Evolutionary conservation across 2,888 invertebrate species (phyloP).

Genomic region (Hymenopus coronatus): DNA sequence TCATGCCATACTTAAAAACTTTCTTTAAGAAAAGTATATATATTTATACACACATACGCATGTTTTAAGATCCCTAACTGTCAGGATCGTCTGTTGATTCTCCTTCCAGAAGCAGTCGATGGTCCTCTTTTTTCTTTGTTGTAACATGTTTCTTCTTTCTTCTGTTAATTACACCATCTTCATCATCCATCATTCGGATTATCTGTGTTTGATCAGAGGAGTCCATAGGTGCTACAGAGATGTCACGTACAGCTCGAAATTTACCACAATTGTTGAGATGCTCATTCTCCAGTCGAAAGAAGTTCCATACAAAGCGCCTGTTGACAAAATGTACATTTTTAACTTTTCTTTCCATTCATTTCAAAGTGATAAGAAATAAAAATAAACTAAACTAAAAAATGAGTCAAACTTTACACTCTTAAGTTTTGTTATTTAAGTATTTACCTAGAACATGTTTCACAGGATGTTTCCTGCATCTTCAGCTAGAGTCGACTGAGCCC

Average conservation of each 20-base stretch:
- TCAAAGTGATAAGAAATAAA: too few species aligned
- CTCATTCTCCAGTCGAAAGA: conserved; percentile 85
- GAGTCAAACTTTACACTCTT: too few species aligned
- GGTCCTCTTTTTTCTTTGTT: conserved; percentile 38
- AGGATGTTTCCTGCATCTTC: too few species aligned
- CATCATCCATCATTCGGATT: conserved; percentile 59
- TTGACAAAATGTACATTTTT: conserved; percentile 21
- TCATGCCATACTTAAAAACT: not conserved
- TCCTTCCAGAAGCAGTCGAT: conserved; percentile 31
- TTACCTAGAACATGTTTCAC: too few species aligned
- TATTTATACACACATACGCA: not conserved
- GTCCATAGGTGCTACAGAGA: conserved; percentile 73
- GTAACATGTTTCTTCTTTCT: conserved; percentile 37
- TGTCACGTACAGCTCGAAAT: conserved; percentile 84
- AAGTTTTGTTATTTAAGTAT: too few species aligned
- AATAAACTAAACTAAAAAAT: too few species aligned
- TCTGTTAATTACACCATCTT: conserved; percentile 54
- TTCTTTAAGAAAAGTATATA: not conserved
- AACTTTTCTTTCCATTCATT: too few species aligned
- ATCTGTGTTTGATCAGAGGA: conserved; percentile 66
- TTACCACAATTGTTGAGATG: conserved; percentile 87
- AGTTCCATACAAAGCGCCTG: conserved; percentile 82
- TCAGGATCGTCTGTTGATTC: conserved; percentile 34
- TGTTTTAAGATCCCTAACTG: conserved; percentile 17
- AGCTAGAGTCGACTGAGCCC: too few species aligned